Conservation (phyloP, 2,888 invertebrate species). For the Brenthis daphne region DNA sequence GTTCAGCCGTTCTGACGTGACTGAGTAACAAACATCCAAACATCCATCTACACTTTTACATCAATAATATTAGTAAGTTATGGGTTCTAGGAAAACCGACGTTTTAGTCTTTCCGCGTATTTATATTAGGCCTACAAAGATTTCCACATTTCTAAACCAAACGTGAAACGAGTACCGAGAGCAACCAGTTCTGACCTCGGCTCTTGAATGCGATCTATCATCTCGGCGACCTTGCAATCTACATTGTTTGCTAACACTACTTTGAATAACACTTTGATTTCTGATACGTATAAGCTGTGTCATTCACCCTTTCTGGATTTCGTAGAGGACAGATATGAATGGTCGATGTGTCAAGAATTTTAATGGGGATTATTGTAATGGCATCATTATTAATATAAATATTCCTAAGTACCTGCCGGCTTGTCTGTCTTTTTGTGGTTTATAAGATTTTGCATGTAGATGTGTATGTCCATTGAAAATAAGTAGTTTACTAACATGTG, state of each 20-base stretch:
- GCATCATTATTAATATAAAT: slow-evolving; percentile 24
- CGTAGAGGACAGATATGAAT: slow-evolving; percentile 20
- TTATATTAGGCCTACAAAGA: background rate
- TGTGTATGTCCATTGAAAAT: background rate
- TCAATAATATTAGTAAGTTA: too few species aligned
- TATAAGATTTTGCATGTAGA: too few species aligned
- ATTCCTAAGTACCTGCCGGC: background rate
- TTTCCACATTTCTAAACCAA: slow-evolving; percentile 28
- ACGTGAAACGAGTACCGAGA: slow-evolving; percentile 11
- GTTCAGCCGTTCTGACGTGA: too few species aligned
- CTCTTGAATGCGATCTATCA: slow-evolving; percentile 34
- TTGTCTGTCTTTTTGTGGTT: too few species aligned
- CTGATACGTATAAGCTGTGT: slow-evolving; percentile 13
- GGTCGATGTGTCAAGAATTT: slow-evolving; percentile 26
- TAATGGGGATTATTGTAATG: slow-evolving; percentile 30
- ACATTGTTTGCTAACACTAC: slow-evolving; percentile 37
- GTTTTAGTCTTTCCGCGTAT: slow-evolving; percentile 1
- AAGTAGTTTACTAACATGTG: background rate
- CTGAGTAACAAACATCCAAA: too few species aligned
- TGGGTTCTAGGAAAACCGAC: too few species aligned
- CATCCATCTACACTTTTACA: too few species aligned
- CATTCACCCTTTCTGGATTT: slow-evolving; percentile 31
- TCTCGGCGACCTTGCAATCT: slow-evolving; percentile 40
- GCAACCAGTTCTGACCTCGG: slow-evolving; percentile 35
- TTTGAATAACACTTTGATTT: slow-evolving; percentile 28